phyloP scores from a whole-genome alignment of 2,797 vertebrate species.

The Mionectes olivaceus region DNA sequence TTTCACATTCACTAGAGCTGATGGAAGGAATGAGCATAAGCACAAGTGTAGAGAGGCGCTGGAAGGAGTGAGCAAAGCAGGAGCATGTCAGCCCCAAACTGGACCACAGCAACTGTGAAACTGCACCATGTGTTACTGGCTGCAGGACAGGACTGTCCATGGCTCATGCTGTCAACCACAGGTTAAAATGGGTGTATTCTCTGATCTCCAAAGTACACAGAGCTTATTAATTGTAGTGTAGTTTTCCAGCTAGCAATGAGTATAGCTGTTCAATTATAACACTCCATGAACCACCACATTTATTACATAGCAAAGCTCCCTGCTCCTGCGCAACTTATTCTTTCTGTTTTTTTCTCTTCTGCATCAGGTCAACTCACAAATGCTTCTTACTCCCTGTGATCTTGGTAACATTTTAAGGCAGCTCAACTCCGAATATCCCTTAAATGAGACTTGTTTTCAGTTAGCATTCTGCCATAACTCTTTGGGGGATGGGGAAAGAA shows the following conservation, averaged over 20 bases:
- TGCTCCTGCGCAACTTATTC: background rate
- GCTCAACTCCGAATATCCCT: background rate
- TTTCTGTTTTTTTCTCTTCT: background rate
- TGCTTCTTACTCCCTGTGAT: background rate
- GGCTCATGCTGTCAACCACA: background rate
- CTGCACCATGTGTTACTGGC: background rate
- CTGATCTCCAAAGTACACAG: background rate
- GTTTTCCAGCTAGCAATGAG: background rate
- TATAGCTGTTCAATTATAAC: background rate
- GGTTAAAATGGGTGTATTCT: background rate
- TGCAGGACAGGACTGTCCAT: background rate
- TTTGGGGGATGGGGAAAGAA: background rate
- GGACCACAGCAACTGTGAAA: background rate
- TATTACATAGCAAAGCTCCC: background rate
- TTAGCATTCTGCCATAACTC: background rate
- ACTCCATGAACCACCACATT: background rate
- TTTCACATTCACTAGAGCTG: background rate
- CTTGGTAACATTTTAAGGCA: background rate
- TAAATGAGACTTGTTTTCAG: background rate
- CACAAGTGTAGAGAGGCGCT: background rate
- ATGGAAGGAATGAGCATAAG: background rate
- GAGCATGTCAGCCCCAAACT: background rate
- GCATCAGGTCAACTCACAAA: background rate
- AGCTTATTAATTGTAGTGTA: background rate
- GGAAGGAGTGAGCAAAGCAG: background rate